Conservation (phyloP, 1,140 invertebrate species). For the Eupristina koningsbergeri region DNA sequence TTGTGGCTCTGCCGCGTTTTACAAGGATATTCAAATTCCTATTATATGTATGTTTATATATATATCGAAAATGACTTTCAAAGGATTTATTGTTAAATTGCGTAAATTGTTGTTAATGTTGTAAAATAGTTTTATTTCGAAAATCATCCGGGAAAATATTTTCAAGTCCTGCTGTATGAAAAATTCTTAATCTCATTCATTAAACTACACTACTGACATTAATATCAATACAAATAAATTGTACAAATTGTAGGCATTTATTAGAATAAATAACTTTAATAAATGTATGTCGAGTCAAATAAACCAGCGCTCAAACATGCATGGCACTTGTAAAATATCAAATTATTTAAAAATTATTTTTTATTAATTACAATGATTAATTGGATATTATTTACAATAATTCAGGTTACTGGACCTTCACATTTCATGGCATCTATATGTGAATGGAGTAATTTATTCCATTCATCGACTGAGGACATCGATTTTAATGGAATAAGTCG, state of each 20-base stretch:
- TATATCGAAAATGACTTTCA: too few relatives aligned
- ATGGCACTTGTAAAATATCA: neutral
- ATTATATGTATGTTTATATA: too few relatives aligned
- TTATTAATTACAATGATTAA: neutral
- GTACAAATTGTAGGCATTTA: too few relatives aligned
- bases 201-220: slow-evolving; percentile 20
- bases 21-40: too few relatives aligned
- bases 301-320: too few relatives aligned
- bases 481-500: slow-evolving; percentile 66
- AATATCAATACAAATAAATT: slow-evolving; percentile 8
- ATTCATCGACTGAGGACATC: slow-evolving; percentile 53
- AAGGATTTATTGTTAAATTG: too few relatives aligned
- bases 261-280: too few relatives aligned
- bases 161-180: slow-evolving; percentile 2
- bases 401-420: neutral
- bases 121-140: neutral
- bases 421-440: slow-evolving; percentile 51
- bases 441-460: slow-evolving; percentile 54
- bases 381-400: neutral
- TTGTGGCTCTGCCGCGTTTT: neutral
- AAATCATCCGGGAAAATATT: neutral
- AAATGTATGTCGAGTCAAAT: too few relatives aligned
- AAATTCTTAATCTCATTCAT: neutral
- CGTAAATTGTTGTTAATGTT: too few relatives aligned
- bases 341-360: neutral